Evolutionary conservation across 2,888 invertebrate genomes (phyloP).

Genomic region (Caenorhabditis imperialis): DNA sequence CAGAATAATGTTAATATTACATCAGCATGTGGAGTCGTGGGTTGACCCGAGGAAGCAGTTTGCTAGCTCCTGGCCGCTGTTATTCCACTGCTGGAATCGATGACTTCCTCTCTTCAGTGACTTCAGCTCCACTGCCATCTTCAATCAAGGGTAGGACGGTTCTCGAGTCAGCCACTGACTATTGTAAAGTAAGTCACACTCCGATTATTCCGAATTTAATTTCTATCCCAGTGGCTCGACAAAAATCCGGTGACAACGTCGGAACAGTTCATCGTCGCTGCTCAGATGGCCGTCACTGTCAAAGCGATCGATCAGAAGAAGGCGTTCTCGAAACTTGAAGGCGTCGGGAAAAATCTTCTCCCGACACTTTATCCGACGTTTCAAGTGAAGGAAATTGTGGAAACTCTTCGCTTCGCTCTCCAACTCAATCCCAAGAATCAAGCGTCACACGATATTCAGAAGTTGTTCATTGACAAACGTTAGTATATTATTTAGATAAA

Average conservation of each 20-base stretch:
- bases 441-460: constrained; percentile 10
- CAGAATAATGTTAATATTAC: not conserved
- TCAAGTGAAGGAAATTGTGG: not conserved
- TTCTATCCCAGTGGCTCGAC: constrained; percentile 44
- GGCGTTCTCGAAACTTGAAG: constrained; percentile 16
- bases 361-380: not conserved
- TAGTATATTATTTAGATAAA: not conserved
- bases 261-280: constrained; percentile 17
- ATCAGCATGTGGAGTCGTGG: constrained; percentile 31
- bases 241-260: constrained; percentile 13
- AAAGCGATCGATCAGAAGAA: constrained; percentile 14
- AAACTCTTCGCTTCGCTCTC: constrained; percentile 12
- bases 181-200: constrained; percentile 2
- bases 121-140: not conserved
- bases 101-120: constrained; percentile 31
- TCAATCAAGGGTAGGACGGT: not conserved
- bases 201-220: not conserved
- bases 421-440: constrained; percentile 12
- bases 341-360: constrained; percentile 8
- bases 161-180: constrained; percentile 27
- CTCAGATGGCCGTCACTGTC: constrained; percentile 15
- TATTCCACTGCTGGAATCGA: constrained; percentile 27
- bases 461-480: constrained; percentile 22
- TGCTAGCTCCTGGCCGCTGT: not conserved
- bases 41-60: not conserved